Percentiles rank a stretch among this genome's conserved stretches.
Conservation (phyloP, 1,140 invertebrate genomes). For the Caerostris darwini region DNA sequence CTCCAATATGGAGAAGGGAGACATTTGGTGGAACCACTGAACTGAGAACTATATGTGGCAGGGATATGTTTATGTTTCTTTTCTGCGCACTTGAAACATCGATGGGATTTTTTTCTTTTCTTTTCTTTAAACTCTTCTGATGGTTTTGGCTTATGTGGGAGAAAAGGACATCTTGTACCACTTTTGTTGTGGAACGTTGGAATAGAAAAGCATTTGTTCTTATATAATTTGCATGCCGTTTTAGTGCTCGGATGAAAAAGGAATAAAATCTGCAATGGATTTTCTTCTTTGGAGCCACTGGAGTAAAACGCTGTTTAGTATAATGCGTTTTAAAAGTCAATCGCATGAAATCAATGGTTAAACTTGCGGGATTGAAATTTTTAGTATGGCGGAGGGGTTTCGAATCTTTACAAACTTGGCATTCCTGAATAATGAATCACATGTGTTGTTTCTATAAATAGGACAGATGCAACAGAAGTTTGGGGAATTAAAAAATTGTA, state of each 20-base stretch:
- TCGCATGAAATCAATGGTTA: not conserved
- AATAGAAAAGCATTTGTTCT: not conserved
- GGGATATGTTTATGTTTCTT: not conserved
- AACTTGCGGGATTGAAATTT: too few relatives aligned
- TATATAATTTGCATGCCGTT: not conserved
- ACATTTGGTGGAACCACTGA: slow-evolving; percentile 1
- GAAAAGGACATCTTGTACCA: not conserved
- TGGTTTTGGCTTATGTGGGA: not conserved
- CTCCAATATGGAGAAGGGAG: not conserved
- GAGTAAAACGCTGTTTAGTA: not conserved
- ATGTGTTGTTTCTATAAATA: too few relatives aligned
- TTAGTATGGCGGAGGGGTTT: too few relatives aligned
- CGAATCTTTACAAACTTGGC: too few relatives aligned
- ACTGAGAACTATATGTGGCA: slow-evolving; percentile 3
- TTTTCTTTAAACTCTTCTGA: not conserved
- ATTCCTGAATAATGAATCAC: too few relatives aligned
- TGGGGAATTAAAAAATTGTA: too few relatives aligned
- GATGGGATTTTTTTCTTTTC: not conserved
- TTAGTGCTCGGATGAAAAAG: not conserved
- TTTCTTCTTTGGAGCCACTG: not conserved
- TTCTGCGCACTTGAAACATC: not conserved
- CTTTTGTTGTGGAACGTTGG: not conserved
- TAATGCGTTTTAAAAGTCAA: not conserved
- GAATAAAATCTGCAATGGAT: not conserved
- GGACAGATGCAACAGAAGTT: too few relatives aligned